Base-by-base conservation (phyloP, 1,140 invertebrate genomes). In the Nasonia vitripennis region DNA sequence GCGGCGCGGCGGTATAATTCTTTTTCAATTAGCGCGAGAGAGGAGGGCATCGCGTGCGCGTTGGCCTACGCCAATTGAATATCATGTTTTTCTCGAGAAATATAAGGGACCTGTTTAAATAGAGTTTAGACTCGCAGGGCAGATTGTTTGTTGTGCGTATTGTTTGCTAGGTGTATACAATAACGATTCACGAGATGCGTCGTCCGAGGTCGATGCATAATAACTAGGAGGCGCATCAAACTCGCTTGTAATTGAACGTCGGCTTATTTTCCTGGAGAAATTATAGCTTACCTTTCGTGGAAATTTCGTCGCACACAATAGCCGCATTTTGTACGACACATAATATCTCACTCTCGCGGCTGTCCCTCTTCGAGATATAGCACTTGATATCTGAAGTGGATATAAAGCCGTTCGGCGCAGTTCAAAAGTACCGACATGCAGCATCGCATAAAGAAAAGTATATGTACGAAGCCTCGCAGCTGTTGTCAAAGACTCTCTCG, bases 371-470 rank as follows among this genome's bases (percentile, higher is more conserved):
- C 20, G 55, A 62, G 34, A 37, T 37, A 37, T 37, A 37, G 23
- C 23, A 55, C 34, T 62, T 11, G 77, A 31, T 79, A 17, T 68
- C 55, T 78, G 48, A 78, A 78, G 51, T 34, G 51, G 77, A 78
- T 62, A 55, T 78, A 78, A 78, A 23, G 27, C 55, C 31, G n/a
- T 23, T 62, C 51, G 77, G 23, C 11, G n/a, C 48, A 62, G 77
- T 68, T 80, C 62, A 80, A 80, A 80, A 80, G 78, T 68, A 34
- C 31, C 55, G 78, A 27, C 78, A 37, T 68, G 34, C 37, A 62
- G 12, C 51, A 17, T 34, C 27, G 27, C 27, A 80, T 55, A 68
- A 80, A 80, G 78, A 20, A 31, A 78, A 41, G 34, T 41, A 41
- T 68, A 68, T 23, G 68, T n/a, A 62, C 14, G 55, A 41, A n/a